These are phyloP conservation scores for Drosophila equinoxialis DNA, from an alignment of 1,140 invertebrate genomes.

Conservation along the genomic window DNA sequence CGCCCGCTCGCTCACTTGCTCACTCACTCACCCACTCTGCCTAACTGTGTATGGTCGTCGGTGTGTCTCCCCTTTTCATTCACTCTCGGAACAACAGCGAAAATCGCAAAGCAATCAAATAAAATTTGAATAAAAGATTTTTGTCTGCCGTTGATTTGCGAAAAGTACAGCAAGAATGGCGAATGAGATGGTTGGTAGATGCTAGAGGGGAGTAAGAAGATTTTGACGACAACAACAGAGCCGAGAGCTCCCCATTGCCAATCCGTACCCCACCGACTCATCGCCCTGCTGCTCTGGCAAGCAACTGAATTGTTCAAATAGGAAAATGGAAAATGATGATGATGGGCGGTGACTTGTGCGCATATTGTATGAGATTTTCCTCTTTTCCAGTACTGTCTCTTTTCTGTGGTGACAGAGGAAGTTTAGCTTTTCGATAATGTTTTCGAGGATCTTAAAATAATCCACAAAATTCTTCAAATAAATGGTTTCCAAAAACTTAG, in stretches of 20 bases:
- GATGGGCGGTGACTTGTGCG: constrained; percentile 73
- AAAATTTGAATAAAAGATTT: constrained; percentile 82
- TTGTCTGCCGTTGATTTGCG: constrained; percentile 79
- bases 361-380: constrained; percentile 29
- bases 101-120: constrained; percentile 82
- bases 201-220: too few relatives aligned
- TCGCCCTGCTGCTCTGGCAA: not conserved
- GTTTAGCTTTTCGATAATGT: not conserved
- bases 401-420: not conserved
- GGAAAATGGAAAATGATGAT: constrained; percentile 51
- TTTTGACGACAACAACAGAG: constrained; percentile 12
- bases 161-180: constrained; percentile 57
- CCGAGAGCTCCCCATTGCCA: not conserved
- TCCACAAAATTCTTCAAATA: not conserved
- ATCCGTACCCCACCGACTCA: not conserved
- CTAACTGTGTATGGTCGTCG: not conserved
- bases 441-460: not conserved
- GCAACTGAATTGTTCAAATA: constrained; percentile 18
- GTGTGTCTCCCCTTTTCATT: constrained; percentile 14
- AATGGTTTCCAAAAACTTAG: not conserved
- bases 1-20: constrained; percentile 20
- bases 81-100: constrained; percentile 56
- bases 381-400: not conserved
- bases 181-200: not conserved
- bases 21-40: not conserved